Conservation (phyloP, 2,888 invertebrate species). For the Uropetala carovei region DNA sequence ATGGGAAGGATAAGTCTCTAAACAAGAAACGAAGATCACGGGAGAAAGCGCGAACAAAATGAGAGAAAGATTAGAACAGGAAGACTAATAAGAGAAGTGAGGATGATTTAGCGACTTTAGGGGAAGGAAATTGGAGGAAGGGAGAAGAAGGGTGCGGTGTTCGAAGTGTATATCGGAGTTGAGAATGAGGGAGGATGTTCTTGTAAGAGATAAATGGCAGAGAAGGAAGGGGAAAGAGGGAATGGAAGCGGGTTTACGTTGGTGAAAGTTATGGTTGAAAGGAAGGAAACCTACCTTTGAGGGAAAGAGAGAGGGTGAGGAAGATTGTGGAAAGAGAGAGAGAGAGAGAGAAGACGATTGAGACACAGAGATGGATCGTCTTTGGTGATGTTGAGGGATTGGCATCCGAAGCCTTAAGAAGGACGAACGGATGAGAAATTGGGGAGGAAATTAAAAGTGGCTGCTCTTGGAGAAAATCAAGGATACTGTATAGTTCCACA, state of each 20-base stretch:
- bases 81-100: too few species aligned
- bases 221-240: neutral
- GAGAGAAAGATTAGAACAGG: too few species aligned
- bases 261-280: neutral
- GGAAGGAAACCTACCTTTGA: neutral
- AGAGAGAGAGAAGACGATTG: neutral
- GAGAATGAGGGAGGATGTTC: neutral
- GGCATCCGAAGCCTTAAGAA: slow-evolving; percentile 41
- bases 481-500: slow-evolving; percentile 14
- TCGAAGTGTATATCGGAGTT: neutral
- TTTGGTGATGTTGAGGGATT: slow-evolving; percentile 57
- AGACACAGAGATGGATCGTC: slow-evolving; percentile 31
- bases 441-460: slow-evolving; percentile 61
- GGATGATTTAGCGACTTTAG: neutral
- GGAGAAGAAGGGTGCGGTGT: neutral
- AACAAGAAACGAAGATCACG: too few species aligned
- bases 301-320: neutral
- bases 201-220: neutral
- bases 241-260: neutral
- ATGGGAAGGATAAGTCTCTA: too few species aligned
- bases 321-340: neutral
- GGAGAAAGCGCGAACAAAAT: too few species aligned
- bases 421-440: slow-evolving; percentile 60
- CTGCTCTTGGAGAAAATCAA: slow-evolving; percentile 37
- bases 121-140: neutral